Conservation (phyloP, 1,140 invertebrate species). For the Hypothenemus hampei region DNA sequence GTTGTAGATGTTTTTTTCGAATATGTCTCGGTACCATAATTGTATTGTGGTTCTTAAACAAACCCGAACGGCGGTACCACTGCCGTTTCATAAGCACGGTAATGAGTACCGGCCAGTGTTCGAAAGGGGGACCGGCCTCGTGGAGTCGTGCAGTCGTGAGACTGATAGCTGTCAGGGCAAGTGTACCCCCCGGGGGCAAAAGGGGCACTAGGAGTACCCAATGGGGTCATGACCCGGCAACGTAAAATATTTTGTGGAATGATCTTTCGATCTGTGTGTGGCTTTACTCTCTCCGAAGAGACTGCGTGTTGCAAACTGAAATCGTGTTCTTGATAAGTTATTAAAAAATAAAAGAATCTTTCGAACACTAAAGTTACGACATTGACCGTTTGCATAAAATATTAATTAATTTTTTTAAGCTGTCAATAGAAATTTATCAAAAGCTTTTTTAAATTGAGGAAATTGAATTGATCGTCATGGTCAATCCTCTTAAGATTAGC, state of each 20-base stretch:
- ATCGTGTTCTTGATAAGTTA: no score
- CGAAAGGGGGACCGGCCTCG: no score
- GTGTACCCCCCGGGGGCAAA: slow-evolving; percentile 17
- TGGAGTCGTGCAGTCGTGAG: slow-evolving; percentile 27
- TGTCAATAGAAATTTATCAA: no score
- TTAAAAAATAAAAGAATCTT: no score
- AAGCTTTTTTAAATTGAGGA: no score
- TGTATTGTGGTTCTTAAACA: slow-evolving; percentile 19
- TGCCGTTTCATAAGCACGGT: slow-evolving; percentile 20
- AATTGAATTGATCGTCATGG: no score
- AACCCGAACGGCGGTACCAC: slow-evolving; percentile 25
- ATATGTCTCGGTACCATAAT: slow-evolving; percentile 12
- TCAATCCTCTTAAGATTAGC: no score
- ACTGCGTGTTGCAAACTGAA: slow-evolving; percentile 6
- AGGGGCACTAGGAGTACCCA: slow-evolving; percentile 16
- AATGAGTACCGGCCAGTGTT: slow-evolving; percentile 9
- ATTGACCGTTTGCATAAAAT: no score
- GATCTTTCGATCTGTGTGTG: slow-evolving; percentile 25
- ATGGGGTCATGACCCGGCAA: slow-evolving; percentile 19
- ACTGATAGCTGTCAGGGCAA: slow-evolving; percentile 28
- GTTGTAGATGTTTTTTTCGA: no score
- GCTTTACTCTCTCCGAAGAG: no score
- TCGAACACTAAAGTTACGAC: no score
- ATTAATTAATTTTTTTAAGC: no score
- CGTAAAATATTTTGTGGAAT: slow-evolving; percentile 21